phyloP scores from a whole-genome alignment of 2,797 vertebrate species.

The Thalassophryne amazonica region DNA sequence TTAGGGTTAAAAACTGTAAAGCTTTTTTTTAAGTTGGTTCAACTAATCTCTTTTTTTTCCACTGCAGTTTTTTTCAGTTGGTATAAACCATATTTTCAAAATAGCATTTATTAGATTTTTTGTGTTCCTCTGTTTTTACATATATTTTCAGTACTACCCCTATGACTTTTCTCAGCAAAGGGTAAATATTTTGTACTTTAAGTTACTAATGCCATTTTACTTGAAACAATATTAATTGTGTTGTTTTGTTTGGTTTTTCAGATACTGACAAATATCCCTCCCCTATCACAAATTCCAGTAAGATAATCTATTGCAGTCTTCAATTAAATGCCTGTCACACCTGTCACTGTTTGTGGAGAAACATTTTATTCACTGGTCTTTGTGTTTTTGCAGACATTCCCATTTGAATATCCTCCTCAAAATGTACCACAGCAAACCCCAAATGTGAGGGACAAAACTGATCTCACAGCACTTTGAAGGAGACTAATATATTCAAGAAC shows the following conservation, averaged over 20 bases:
- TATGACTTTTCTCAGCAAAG: conserved; percentile 72
- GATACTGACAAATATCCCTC: conserved; percentile 65
- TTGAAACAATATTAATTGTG: neutral
- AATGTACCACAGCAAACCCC: conserved; percentile 59
- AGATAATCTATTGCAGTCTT: too few species aligned
- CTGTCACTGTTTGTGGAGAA: neutral
- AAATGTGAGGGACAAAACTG: conserved; percentile 56
- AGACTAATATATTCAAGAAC: neutral
- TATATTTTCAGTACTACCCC: conserved; percentile 73
- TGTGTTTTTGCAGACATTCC: conserved; percentile 53
- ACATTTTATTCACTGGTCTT: neutral
- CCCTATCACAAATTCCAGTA: too few species aligned
- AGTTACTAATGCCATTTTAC: neutral
- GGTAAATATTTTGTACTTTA: conserved; percentile 51
- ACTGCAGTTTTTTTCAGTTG: neutral
- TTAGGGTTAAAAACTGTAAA: too few species aligned
- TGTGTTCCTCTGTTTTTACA: conserved; percentile 17
- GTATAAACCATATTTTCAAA: too few species aligned
- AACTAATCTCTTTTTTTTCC: neutral
- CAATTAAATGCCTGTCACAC: neutral
- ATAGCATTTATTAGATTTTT: neutral
- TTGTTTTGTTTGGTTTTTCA: conserved; percentile 38
- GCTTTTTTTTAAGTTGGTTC: too few species aligned
- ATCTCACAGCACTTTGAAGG: neutral
- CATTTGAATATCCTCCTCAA: conserved; percentile 61